These are phyloP conservation scores for Yponomeuta plumbellus DNA, from an alignment of 2,888 invertebrate genomes.

Conservation along the genomic window DNA sequence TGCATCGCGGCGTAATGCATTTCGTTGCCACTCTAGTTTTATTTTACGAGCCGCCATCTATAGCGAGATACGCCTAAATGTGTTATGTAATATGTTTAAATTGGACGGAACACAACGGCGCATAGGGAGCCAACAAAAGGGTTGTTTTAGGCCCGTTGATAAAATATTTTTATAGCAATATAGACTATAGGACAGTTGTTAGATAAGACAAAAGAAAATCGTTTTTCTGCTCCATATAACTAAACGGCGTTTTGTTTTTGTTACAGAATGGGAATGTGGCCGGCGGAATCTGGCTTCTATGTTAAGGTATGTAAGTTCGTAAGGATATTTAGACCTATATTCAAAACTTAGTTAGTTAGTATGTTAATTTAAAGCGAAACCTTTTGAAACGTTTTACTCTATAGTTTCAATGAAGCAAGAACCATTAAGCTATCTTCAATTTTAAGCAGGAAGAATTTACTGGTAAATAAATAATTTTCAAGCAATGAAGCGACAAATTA, in stretches of 20 bases:
- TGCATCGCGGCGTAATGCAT: conserved; percentile 27
- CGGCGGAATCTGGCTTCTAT: not conserved
- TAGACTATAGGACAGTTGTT: not conserved
- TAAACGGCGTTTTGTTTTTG: not conserved
- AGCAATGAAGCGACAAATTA: too few species aligned
- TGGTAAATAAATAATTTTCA: too few species aligned
- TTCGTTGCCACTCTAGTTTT: conserved; percentile 38
- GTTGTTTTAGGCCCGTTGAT: conserved; percentile 15
- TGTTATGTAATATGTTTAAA: conserved; percentile 48
- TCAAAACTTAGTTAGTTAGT: too few species aligned
- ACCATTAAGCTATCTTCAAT: too few species aligned
- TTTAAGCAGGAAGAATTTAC: too few species aligned
- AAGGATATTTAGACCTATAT: too few species aligned
- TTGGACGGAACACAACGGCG: conserved; percentile 42
- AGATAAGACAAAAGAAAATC: not conserved
- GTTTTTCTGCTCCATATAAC: not conserved
- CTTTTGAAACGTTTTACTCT: too few species aligned
- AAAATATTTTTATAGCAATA: conserved; percentile 2
- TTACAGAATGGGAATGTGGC: not conserved
- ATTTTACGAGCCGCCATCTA: conserved; percentile 57
- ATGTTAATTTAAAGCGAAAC: too few species aligned
- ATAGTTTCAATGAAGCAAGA: too few species aligned
- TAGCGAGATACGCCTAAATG: conserved; percentile 50
- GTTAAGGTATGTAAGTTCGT: not conserved
- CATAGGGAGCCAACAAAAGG: conserved; percentile 24